Evolutionary conservation across 2,888 invertebrate species (phyloP).

Genomic region (Tetanocera ferruginea): DNA sequence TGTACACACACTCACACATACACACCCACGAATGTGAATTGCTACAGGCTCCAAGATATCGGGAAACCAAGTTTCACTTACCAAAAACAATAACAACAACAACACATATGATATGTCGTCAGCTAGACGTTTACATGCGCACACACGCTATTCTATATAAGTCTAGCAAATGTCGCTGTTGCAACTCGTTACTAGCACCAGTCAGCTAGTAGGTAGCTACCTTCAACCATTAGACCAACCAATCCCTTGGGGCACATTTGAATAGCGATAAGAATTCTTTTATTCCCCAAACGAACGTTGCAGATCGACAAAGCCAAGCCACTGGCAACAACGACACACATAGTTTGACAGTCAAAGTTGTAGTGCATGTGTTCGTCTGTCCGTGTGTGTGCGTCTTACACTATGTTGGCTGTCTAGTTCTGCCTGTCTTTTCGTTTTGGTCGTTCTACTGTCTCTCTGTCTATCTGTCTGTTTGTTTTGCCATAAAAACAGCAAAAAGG

Average conservation of each 20-base stretch:
- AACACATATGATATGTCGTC: too few relatives aligned
- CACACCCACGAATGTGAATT: conserved; percentile 40
- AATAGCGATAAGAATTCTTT: conserved; percentile 16
- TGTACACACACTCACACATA: conserved; percentile 42
- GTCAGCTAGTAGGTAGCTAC: neutral
- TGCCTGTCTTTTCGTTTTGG: too few relatives aligned
- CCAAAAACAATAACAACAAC: too few relatives aligned
- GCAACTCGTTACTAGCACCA: too few relatives aligned
- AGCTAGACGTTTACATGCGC: too few relatives aligned
- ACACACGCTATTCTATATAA: too few relatives aligned
- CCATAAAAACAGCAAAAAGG: conserved; percentile 23
- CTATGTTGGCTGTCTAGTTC: too few relatives aligned
- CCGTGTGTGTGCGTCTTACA: neutral
- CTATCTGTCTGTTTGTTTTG: neutral
- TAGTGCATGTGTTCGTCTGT: neutral
- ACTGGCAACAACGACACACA: neutral
- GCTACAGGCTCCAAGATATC: too few relatives aligned
- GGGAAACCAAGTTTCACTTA: too few relatives aligned
- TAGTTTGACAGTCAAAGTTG: too few relatives aligned
- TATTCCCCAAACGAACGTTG: conserved; percentile 9
- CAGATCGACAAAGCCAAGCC: neutral
- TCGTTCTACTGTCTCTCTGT: neutral
- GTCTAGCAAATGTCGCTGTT: too few relatives aligned
- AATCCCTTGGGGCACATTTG: neutral
- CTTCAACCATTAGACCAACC: neutral